A percentile compares a stretch with the other conserved stretches of the same genome.
phyloP scores from a whole-genome alignment of 1,140 invertebrate genomes.

The honey bee (Apis mellifera) region Amel_HAv3.1 CM009941.2:11704001-11704500 shows the following conservation, averaged over 20 bases:
- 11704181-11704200: background rate
- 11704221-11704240: background rate
- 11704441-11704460: background rate
- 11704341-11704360: slow-evolving; percentile 69
- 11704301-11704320: slow-evolving; percentile 61
- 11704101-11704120: background rate
- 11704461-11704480: background rate
- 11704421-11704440: slow-evolving; percentile 22
- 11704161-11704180: background rate
- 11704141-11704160: background rate
- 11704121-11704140: background rate
- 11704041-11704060: background rate
- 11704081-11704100: background rate
- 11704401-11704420: slow-evolving; percentile 30
- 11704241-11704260: slow-evolving; percentile 31
- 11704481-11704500: background rate
- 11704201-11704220: background rate
- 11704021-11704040: slow-evolving; percentile 24
- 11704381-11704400: slow-evolving; percentile 36
- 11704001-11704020: slow-evolving; percentile 18
- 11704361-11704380: slow-evolving; percentile 68
- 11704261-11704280: background rate
- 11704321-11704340: slow-evolving; percentile 77
- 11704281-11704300: slow-evolving; percentile 26
- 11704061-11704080: background rate